Conservation (phyloP, 2,797 vertebrate species). For the Heliangelus exortis region DNA sequence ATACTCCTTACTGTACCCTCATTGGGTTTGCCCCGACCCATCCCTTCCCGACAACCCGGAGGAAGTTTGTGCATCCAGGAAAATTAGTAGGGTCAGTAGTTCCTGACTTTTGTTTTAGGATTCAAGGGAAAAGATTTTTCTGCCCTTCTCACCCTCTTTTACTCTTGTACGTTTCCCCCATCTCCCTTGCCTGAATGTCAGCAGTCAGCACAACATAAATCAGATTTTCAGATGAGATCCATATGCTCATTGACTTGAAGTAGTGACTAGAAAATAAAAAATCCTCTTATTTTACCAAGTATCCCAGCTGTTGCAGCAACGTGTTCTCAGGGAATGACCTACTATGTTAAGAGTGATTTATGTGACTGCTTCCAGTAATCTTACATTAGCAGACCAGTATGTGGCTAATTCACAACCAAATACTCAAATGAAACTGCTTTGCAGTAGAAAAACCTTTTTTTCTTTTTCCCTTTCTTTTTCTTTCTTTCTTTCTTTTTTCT, state of each 20-base stretch:
- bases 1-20: not conserved
- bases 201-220: not conserved
- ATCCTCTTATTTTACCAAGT: not conserved
- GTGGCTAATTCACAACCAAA: not conserved
- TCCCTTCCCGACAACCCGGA: not conserved
- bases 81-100: not conserved
- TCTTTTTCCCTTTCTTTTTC: no score
- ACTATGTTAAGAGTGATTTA: not conserved
- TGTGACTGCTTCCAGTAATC: constrained; percentile 2
- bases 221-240: not conserved
- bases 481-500: no score
- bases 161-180: not conserved
- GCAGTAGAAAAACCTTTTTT: no score
- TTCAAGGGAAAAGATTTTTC: not conserved
- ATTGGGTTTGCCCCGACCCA: not conserved
- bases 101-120: not conserved
- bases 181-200: not conserved
- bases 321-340: not conserved
- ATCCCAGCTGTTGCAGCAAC: not conserved
- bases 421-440: not conserved
- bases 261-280: constrained; percentile 12
- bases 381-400: not conserved
- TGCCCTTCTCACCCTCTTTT: not conserved
- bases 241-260: not conserved
- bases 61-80: not conserved